Evolutionary conservation across 2,888 invertebrate species (phyloP).

Genomic region (Willowsia nigromaculata): DNA sequence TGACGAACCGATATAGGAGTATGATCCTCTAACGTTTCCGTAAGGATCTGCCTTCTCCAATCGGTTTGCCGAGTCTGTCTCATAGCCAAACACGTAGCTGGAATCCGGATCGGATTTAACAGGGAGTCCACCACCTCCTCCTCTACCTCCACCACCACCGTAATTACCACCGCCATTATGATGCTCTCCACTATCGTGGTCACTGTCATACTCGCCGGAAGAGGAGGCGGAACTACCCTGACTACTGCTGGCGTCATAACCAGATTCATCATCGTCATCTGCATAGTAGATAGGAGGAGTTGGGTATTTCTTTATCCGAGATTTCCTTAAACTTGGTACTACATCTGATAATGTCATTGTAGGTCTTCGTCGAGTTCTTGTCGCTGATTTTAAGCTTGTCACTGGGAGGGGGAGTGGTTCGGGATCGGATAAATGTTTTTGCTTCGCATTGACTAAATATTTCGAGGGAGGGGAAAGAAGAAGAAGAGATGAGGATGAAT

Average conservation of each 20-base stretch:
- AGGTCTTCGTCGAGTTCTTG: slow-evolving; percentile 65
- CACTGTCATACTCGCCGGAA: slow-evolving; percentile 35
- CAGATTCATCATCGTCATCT: slow-evolving; percentile 69
- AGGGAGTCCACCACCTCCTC: slow-evolving; percentile 12
- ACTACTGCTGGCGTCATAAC: slow-evolving; percentile 25
- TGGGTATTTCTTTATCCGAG: slow-evolving; percentile 69
- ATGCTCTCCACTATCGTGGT: slow-evolving; percentile 47
- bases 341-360: slow-evolving; percentile 66
- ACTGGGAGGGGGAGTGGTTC: slow-evolving; percentile 59
- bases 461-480: slow-evolving; percentile 30
- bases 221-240: slow-evolving; percentile 50
- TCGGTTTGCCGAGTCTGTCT: slow-evolving; percentile 72
- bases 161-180: not conserved
- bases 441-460: slow-evolving; percentile 35
- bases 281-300: slow-evolving; percentile 72
- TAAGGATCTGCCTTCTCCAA: slow-evolving; percentile 72
- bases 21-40: slow-evolving; percentile 75
- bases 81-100: slow-evolving; percentile 76
- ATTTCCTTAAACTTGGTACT: slow-evolving; percentile 64
- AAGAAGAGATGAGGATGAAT: slow-evolving; percentile 48
- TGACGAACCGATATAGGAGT: slow-evolving; percentile 70
- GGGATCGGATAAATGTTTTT: slow-evolving; percentile 32
- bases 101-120: slow-evolving; percentile 68
- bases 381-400: slow-evolving; percentile 49
- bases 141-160: not conserved